These are phyloP conservation scores for Onychomys arenicola DNA, from an alignment of 2,797 vertebrate genomes.

Conservation along the genomic window DNA sequence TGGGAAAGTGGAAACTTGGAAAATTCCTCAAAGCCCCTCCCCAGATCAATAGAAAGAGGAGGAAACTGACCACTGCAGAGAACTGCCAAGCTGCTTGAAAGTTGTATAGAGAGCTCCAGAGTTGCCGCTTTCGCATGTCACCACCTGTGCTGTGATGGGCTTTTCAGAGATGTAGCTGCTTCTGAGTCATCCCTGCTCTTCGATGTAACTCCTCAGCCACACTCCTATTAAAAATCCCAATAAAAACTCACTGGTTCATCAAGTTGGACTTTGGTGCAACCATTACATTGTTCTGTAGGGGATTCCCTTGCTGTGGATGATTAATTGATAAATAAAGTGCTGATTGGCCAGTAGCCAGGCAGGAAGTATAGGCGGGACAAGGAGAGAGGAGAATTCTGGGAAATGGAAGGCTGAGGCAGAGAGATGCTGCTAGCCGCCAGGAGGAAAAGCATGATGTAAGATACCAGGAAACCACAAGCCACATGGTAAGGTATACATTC, in stretches of 20 bases:
- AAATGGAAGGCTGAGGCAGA: no score
- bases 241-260: neutral
- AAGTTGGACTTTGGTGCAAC: neutral
- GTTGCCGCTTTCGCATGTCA: neutral
- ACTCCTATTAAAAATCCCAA: neutral
- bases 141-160: neutral
- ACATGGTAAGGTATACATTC: no score
- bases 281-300: neutral
- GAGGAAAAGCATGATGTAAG: no score
- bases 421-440: no score
- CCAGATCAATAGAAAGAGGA: no score
- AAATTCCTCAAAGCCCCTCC: neutral
- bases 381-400: no score
- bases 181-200: neutral
- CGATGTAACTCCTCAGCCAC: neutral
- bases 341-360: no score
- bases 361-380: no score
- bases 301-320: neutral
- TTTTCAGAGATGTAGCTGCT: neutral
- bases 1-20: neutral
- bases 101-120: neutral
- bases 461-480: no score
- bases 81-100: neutral
- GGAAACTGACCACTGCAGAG: neutral
- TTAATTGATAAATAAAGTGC: no score